Evolutionary conservation across 1,140 invertebrate genomes (phyloP).

Genomic region (Drosophila bocki): DNA sequence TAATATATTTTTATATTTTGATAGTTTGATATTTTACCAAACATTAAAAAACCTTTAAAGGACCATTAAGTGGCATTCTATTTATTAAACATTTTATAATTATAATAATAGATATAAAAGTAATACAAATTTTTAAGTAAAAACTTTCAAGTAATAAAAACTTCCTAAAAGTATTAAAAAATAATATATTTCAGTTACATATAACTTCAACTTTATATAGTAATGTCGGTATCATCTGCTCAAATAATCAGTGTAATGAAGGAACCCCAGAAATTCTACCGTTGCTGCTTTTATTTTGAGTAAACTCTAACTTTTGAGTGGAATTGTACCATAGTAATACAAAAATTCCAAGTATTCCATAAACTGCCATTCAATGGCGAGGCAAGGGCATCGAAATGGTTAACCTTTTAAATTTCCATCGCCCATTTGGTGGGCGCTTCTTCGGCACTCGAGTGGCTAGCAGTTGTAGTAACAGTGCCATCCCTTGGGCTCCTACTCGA

Average conservation of each 20-base stretch:
- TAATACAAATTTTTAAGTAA: no score
- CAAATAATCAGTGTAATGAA: neutral
- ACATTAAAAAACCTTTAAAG: no score
- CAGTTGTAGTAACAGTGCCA: neutral
- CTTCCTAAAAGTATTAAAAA: neutral
- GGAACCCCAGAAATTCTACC: neutral
- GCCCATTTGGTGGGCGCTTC: slow-evolving; percentile 7
- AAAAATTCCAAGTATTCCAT: neutral
- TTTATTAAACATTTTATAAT: no score
- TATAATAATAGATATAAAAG: no score
- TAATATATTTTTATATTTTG: neutral
- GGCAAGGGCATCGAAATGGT: slow-evolving; percentile 19
- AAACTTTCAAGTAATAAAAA: neutral
- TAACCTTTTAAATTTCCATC: slow-evolving; percentile 25
- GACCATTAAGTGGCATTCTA: no score
- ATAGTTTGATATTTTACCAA: no score
- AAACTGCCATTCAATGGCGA: neutral
- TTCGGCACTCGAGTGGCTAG: neutral
- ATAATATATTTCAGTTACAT: neutral
- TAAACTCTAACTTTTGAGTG: slow-evolving; percentile 3
- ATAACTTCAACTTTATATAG: neutral
- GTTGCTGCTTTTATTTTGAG: neutral
- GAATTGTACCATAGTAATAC: slow-evolving; percentile 10
- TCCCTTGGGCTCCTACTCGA: slow-evolving; percentile 12
- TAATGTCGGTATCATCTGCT: neutral